Conservation (phyloP, 2,888 invertebrate species). For the Julus scanicus region DNA sequence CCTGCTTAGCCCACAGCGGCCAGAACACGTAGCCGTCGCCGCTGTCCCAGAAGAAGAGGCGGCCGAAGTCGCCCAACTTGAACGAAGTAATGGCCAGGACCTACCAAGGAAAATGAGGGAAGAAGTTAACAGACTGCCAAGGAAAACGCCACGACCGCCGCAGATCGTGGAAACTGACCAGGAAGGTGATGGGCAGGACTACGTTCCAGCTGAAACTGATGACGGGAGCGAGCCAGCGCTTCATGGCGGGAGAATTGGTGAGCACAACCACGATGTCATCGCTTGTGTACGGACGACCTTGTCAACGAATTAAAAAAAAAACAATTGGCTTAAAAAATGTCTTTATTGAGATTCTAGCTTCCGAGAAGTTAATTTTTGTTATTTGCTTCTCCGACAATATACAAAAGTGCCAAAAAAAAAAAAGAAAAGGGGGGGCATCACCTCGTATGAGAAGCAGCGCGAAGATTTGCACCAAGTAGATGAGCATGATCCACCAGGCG, state of each 20-base stretch:
- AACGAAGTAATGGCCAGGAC: slow-evolving; percentile 77
- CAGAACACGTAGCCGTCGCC: slow-evolving; percentile 71
- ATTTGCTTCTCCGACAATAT: too few species aligned
- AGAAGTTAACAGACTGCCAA: not conserved
- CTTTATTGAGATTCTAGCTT: too few species aligned
- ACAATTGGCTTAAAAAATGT: too few species aligned
- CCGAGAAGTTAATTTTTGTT: too few species aligned
- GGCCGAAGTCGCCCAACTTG: slow-evolving; percentile 76
- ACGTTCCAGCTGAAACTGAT: slow-evolving; percentile 84
- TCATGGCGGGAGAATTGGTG: slow-evolving; percentile 68
- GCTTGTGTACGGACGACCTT: slow-evolving; percentile 86
- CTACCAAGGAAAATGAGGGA: slow-evolving; percentile 63
- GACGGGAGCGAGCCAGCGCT: slow-evolving; percentile 60
- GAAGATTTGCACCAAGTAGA: slow-evolving; percentile 73
- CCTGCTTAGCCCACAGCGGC: slow-evolving; percentile 81
- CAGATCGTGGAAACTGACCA: slow-evolving; percentile 71
- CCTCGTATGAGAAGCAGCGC: slow-evolving; percentile 61
- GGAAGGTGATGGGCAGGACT: slow-evolving; percentile 81
- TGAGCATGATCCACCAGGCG: slow-evolving; percentile 85
- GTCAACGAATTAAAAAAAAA: slow-evolving; percentile 66
- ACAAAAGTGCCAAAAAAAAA: too few species aligned
- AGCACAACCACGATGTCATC: slow-evolving; percentile 76
- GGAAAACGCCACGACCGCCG: too few species aligned
- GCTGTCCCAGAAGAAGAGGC: slow-evolving; percentile 73
- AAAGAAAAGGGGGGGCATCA: too few species aligned